Evolutionary conservation across 2,888 invertebrate species (phyloP), one percentile per base, ranked within the genome.

Genomic region (Lissonota sp.): DNA sequence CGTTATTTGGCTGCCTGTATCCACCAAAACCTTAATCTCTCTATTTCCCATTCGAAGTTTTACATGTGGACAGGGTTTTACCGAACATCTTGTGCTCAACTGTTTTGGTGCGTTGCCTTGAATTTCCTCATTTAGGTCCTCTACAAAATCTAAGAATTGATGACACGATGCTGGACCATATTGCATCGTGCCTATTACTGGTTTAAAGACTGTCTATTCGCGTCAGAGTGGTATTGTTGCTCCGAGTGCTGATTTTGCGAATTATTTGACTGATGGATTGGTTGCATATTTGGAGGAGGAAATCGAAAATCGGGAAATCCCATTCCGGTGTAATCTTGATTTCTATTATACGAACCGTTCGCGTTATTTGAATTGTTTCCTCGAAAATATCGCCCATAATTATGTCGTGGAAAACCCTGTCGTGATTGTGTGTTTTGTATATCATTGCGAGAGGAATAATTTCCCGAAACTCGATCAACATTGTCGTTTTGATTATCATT

Each of bases 321-420:
- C 26, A 26, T 26, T 26, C 3, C 26, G 26, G 1, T 2, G 3
- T 26, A 2, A 1, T 3, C 26, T 26, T 26, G 26, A 26, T 26
- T 26, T 26, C 26, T 26, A 26, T 26, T 26, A 26, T 26, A 26
- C 1, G 26, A 26, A 26, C 26, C 26, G 26, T 3, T 1, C 39
- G n/a, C 7, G n/a, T 14, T 66, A 4, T 14, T 40, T 14, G n/a
- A 51, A 57, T 55, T 63, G 12, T 12, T 10, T 6, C 2, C 4
- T 14, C 16, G 44, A 44, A 55, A 86, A 90, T 87, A 62, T 83
- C 74, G 6, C 79, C n/a, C 16, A 90, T 77, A 62, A 85, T 58
- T 39, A 39, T 4, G 4, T 8, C 39, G 39, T 39, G 58, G 6
- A 39, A n/a, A 40, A 58, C 39, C 3, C 26, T 26, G 26, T 26